phyloP scores from a whole-genome alignment of 2,888 invertebrate species.

The Hermodice carunculata region DNA sequence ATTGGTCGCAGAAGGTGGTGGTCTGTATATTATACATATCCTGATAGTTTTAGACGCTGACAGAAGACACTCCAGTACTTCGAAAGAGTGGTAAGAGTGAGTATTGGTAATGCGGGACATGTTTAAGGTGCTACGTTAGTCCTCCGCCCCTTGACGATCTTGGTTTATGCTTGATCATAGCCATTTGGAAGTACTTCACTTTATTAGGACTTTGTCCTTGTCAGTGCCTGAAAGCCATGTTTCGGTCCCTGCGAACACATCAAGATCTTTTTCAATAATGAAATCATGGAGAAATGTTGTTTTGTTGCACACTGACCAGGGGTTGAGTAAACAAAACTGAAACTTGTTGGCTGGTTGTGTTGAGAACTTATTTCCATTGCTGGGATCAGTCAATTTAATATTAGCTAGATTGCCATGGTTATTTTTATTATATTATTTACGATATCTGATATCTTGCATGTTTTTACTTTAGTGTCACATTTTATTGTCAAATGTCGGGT shows the following conservation, averaged over 20 bases:
- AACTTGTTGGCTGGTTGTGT: not conserved
- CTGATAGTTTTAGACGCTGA: not conserved
- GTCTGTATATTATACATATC: not conserved
- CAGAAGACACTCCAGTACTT: not conserved
- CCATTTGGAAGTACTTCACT: not conserved
- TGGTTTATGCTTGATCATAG: not conserved
- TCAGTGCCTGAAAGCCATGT: not conserved
- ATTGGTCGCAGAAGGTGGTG: not conserved
- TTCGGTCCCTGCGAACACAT: not conserved
- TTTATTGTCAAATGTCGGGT: too few species aligned
- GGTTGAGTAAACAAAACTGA: not conserved
- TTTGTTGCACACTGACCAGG: not conserved
- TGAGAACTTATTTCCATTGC: too few species aligned
- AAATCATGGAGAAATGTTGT: not conserved
- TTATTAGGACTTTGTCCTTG: not conserved
- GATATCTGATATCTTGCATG: too few species aligned
- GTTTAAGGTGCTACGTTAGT: not conserved
- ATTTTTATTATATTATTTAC: too few species aligned
- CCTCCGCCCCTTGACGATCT: not conserved
- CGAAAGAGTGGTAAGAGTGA: not conserved
- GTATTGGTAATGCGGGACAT: not conserved
- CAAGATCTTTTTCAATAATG: not conserved
- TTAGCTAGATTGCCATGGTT: too few species aligned
- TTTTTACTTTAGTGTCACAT: too few species aligned
- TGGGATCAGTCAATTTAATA: too few species aligned